phyloP scores from a whole-genome alignment of 30 jellyfish, hydroid and myxozoan genomes.

The Pelagia noctiluca region DNA sequence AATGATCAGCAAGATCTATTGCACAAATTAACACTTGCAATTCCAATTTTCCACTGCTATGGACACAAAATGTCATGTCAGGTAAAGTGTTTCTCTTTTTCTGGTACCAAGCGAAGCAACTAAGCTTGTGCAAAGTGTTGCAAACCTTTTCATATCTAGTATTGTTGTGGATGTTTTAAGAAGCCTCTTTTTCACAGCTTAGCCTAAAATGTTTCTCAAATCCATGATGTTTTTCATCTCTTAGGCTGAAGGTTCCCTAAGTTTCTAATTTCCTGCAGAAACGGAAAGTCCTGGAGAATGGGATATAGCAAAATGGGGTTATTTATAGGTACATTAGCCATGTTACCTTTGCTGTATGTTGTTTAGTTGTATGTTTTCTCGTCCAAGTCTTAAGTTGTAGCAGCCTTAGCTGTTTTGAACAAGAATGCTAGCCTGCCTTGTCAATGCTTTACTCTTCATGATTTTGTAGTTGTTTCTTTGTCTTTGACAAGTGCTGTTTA shows the following conservation, averaged over 20 bases:
- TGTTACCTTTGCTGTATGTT: background rate
- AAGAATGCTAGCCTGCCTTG: background rate
- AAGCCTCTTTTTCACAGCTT: too few relatives aligned
- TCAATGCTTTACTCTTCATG: background rate
- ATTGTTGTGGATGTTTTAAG: too few relatives aligned
- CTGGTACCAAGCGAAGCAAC: conserved; percentile 5
- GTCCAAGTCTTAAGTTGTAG: too few relatives aligned
- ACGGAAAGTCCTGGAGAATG: background rate
- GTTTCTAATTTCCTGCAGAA: background rate
- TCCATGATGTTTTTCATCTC: too few relatives aligned
- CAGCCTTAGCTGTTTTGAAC: too few relatives aligned
- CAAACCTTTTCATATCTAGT: too few relatives aligned
- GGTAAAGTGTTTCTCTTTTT: background rate
- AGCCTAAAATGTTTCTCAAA: too few relatives aligned
- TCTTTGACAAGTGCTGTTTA: conserved; percentile 3
- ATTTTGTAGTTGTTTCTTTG: background rate
- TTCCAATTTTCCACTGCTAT: conserved; percentile 25
- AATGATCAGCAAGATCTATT: conserved; percentile 11
- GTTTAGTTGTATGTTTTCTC: background rate
- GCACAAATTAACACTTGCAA: conserved; percentile 30
- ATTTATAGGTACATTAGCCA: background rate
- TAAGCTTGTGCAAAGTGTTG: too few relatives aligned
- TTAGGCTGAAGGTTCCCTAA: background rate
- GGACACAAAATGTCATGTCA: conserved; percentile 42
- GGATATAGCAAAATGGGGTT: background rate